Evolutionary conservation across 2,888 invertebrate species (phyloP).

Genomic region (Xestia sexstrigata): DNA sequence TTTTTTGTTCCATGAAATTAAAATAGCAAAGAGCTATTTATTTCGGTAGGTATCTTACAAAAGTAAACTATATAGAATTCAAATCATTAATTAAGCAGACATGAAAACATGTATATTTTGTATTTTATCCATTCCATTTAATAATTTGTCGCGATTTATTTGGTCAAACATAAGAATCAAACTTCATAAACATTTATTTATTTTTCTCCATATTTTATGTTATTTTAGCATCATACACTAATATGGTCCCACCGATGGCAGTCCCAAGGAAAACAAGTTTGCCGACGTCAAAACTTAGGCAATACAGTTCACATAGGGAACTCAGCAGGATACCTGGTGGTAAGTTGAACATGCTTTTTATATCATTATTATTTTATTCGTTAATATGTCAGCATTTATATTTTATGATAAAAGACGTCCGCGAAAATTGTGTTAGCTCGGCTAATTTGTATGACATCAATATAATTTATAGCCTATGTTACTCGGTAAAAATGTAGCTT

Average conservation of each 20-base stretch:
- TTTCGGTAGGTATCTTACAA: neutral
- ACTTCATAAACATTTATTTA: conserved; percentile 39
- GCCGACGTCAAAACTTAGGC: conserved; percentile 88
- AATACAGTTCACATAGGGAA: conserved; percentile 89
- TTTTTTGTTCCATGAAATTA: neutral
- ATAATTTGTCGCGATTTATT: conserved; percentile 5
- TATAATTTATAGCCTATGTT: no score
- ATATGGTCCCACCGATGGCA: conserved; percentile 79
- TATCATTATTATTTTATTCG: conserved; percentile 5
- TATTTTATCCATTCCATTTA: conserved; percentile 8
- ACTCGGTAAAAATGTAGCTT: no score
- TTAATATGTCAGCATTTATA: no score
- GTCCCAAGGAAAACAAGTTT: conserved; percentile 81
- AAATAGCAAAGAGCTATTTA: neutral
- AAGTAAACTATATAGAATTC: neutral
- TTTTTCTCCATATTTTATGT: conserved; percentile 54
- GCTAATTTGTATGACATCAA: no score
- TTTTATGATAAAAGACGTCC: no score
- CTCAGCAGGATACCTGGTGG: conserved; percentile 85
- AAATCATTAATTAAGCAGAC: neutral
- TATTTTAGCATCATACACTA: conserved; percentile 78
- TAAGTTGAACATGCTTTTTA: conserved; percentile 66
- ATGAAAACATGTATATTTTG: neutral
- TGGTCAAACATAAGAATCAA: neutral
- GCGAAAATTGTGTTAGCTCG: no score